Base-by-base conservation (phyloP, 2,888 invertebrate species). In the Plebejus anna region DNA sequence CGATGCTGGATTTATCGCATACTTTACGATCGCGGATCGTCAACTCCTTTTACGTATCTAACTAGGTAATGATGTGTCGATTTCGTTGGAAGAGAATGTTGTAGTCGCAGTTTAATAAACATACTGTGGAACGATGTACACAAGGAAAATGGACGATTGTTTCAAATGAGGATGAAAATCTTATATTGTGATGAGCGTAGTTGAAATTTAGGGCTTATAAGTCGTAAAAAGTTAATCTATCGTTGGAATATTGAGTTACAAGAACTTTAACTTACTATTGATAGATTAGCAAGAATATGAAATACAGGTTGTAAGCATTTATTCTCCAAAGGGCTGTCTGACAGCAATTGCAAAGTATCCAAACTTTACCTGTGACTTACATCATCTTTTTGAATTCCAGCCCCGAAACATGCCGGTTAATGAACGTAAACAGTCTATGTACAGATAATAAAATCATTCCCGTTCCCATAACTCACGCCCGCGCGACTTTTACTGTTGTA, bases 401-500 rank as follows among this genome's bases (percentile, higher is more conserved):
- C 80, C 80, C 79, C 79, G 80, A 81, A 82, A 80, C 79, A 78
- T 79, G 79, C 78, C 61, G 59, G 61, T 80, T 80, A 78, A 79
- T 80, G 78, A 78, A 76, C 75, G 81, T 89, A 90, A 90, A 90
- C 88, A 90, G 79, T 81, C 13, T 7, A 51, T 78, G 81, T 83
- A 82, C 86, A 86, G 84, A 83, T 83, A 90, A 91, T 90, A 90
- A 91, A 92, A 91, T 91, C 88, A 90, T 91, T 90, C 42, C 42
- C 13, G 72, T 22, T 42, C 78, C 86, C 89, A 83, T 93, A 92
- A 88, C 82, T 93, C 86, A 90, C 85, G 76, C 80, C 84, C 80
- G 84, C 84, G 83, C 85, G 92, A 91, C 92, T 85, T 92, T 91
- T 90, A 92, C 84, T 88, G 88, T 86, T 88, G 89, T 89, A 90